These are phyloP conservation scores for Mamestra brassicae DNA, from an alignment of 2,888 invertebrate genomes.

Conservation along the genomic window DNA sequence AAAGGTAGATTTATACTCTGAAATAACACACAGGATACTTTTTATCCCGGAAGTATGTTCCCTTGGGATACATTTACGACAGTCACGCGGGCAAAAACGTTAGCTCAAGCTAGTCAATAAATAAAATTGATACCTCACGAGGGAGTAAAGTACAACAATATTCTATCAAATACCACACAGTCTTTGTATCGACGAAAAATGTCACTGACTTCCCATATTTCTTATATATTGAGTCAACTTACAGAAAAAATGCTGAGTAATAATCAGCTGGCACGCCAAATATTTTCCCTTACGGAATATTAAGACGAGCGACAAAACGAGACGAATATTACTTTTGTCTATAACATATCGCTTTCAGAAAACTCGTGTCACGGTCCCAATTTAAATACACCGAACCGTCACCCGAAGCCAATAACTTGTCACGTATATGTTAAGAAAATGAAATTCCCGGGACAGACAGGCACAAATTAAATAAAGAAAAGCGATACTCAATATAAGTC, in stretches of 20 bases:
- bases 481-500: constrained; percentile 63
- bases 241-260: constrained; percentile 44
- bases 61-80: too few relatives aligned
- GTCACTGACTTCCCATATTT: constrained; percentile 2
- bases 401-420: constrained; percentile 66
- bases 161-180: background rate
- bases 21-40: too few relatives aligned
- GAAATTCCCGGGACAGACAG: constrained; percentile 64
- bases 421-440: constrained; percentile 66
- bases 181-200: constrained; percentile 11
- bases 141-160: background rate
- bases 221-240: constrained; percentile 30
- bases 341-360: constrained; percentile 40
- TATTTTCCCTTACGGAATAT: constrained; percentile 57
- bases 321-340: constrained; percentile 45
- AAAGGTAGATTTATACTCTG: too few relatives aligned
- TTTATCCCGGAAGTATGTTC: too few relatives aligned
- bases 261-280: constrained; percentile 53
- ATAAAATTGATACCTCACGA: too few relatives aligned
- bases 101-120: too few relatives aligned
- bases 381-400: constrained; percentile 62
- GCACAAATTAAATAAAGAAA: constrained; percentile 73
- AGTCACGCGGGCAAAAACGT: too few relatives aligned
- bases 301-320: constrained; percentile 47
- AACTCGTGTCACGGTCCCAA: constrained; percentile 56